These are phyloP conservation scores for Aphaenogaster floridana DNA, from an alignment of 1,140 invertebrate genomes.

Conservation along the genomic window DNA sequence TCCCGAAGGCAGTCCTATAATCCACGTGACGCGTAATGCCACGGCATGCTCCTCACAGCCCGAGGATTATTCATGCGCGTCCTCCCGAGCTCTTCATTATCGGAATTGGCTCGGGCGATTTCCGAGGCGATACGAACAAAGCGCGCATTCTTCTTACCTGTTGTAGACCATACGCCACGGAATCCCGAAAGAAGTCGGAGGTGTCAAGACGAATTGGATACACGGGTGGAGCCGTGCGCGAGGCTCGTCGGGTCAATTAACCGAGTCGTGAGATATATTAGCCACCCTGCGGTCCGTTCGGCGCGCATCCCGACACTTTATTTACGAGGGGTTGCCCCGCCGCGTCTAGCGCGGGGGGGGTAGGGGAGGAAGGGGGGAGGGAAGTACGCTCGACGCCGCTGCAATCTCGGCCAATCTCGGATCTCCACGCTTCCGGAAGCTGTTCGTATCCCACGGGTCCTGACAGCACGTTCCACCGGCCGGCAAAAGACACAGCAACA, in stretches of 20 bases:
- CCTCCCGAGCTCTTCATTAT: slow-evolving; percentile 45
- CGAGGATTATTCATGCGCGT: slow-evolving; percentile 17
- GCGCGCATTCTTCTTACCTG: slow-evolving; percentile 66
- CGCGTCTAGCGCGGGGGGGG: slow-evolving; percentile 57
- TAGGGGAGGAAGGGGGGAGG: not conserved
- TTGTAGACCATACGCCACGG: slow-evolving; percentile 64
- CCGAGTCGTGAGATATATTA: slow-evolving; percentile 79
- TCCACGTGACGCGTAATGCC: slow-evolving; percentile 1
- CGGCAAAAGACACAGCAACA: not conserved
- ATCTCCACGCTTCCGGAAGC: slow-evolving; percentile 85
- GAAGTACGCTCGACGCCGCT: slow-evolving; percentile 58
- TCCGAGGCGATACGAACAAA: slow-evolving; percentile 66
- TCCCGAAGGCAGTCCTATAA: not conserved
- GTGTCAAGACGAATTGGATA: slow-evolving; percentile 76
- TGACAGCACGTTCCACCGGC: slow-evolving; percentile 29
- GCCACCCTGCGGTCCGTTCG: slow-evolving; percentile 72
- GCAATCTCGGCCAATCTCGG: slow-evolving; percentile 78
- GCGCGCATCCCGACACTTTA: slow-evolving; percentile 72
- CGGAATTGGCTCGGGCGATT: slow-evolving; percentile 49
- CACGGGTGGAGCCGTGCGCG: slow-evolving; percentile 66
- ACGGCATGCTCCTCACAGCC: not conserved
- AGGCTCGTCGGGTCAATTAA: slow-evolving; percentile 80
- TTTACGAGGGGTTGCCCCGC: slow-evolving; percentile 74
- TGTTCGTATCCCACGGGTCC: slow-evolving; percentile 79
- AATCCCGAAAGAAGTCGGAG: slow-evolving; percentile 71